Evolutionary conservation across 2,888 invertebrate species (phyloP), one percentile per base, ranked within the genome.

Genomic region (Rugalucina vietnamica): DNA sequence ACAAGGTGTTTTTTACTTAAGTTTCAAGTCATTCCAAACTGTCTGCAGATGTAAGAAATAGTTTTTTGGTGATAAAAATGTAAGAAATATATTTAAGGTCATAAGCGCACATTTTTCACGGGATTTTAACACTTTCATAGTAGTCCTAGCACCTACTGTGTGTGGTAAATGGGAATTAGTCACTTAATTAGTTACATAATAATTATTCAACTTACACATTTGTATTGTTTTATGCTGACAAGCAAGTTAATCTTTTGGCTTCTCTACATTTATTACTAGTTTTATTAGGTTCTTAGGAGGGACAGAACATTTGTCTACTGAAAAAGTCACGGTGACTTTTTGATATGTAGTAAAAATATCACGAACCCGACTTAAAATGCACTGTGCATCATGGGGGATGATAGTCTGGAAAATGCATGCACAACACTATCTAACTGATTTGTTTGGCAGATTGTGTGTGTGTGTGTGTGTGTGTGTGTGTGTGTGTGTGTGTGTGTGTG

Each of bases 171-270:
- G 60, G 21, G 65, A 81, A 77, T 81, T 73, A 81, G 60, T 24
- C 37, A 32, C 21, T 34, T 76, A 73, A 60, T 81, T 65, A 73
- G 50, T 54, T 72, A 77, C 72, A 77, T 76, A 72, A 76, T 39
- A 65, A 57, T 49, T 69, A 60, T 27, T 75, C 72, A 65, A 69
- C 12, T 39, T 49, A 79, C 74, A 75, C 43, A n/a, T 57, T 77
- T 77, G 37, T 77, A 76, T 77, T 77, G 50, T 69, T 65, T 57
- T 77, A 39, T 73, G 72, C 73, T 73, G 77, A 69, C 37, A 36
- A 27, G 18, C 43, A 78, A 78, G 54, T 74, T 78, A 49, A 82
- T 82, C 75, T 65, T 65, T 34, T 18, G 34, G 21, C 65, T 65
- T 65, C 34, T 34, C 18, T 32, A 29, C 65, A 65, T 65, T 65